Evolutionary conservation across 2,113 vertebrate species (phyloP).

Genomic region (Riparia riparia): DNA sequence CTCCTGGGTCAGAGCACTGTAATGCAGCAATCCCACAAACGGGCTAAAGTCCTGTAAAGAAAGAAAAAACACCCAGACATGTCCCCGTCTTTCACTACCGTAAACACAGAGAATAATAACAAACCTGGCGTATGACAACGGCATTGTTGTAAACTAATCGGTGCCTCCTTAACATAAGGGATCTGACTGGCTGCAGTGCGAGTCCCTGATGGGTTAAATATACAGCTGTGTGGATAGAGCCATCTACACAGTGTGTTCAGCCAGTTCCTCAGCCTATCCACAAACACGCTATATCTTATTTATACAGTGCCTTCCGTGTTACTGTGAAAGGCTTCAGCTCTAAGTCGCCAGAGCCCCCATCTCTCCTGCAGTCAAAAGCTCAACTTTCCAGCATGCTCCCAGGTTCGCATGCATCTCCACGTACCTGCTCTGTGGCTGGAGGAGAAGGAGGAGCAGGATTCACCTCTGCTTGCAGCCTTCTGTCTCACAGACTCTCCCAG

Average conservation of each 20-base stretch:
- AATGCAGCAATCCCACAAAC: conserved; percentile 36
- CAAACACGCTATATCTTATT: conserved; percentile 27
- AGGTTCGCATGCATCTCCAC: background rate
- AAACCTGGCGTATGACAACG: background rate
- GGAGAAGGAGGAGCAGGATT: conserved; percentile 17
- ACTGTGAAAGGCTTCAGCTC: conserved; percentile 30
- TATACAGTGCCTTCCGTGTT: conserved; percentile 25
- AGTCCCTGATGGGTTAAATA: conserved; percentile 24
- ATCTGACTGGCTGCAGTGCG: background rate
- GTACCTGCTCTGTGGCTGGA: conserved; percentile 48
- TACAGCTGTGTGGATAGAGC: conserved; percentile 33
- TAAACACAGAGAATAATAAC: background rate
- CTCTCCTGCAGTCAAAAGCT: conserved; percentile 7
- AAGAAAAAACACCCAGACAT: background rate
- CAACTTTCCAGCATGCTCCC: conserved; percentile 37
- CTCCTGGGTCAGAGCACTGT: background rate
- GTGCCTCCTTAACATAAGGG: conserved; percentile 48
- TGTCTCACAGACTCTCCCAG: conserved; percentile 28
- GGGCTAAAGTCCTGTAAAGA: conserved; percentile 26
- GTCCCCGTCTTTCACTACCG: background rate
- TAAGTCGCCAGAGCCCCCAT: background rate
- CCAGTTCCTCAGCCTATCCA: background rate
- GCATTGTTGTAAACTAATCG: background rate
- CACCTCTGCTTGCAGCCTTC: conserved; percentile 37
- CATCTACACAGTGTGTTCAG: background rate